Evolutionary conservation across 2,113 vertebrate species (phyloP).

Genomic region (Tyto alba): DNA sequence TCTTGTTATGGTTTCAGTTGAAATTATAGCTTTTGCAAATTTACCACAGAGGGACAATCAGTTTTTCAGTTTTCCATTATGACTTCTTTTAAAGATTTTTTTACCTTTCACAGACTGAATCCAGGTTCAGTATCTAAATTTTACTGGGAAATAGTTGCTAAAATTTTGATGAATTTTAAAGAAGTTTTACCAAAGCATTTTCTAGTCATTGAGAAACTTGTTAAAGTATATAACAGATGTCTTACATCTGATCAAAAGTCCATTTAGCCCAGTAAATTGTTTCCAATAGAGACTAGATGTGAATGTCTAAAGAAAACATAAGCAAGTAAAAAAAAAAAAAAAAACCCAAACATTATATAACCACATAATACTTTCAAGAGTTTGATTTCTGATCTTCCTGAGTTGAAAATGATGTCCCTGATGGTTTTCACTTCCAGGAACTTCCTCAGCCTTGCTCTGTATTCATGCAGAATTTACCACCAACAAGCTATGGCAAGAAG

Average conservation of each 20-base stretch:
- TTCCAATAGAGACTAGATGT: neutral
- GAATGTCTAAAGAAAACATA: neutral
- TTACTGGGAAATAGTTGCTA: neutral
- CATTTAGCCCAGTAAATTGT: neutral
- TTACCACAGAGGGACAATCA: neutral
- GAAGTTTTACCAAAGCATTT: neutral
- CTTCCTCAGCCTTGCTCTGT: neutral
- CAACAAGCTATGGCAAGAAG: neutral
- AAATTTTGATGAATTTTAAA: neutral
- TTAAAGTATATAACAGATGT: neutral
- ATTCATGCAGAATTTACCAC: neutral
- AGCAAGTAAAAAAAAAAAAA: neutral
- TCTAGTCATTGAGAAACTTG: neutral
- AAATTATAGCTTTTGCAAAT: neutral
- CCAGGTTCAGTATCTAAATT: neutral
- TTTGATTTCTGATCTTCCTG: neutral
- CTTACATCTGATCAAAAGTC: neutral
- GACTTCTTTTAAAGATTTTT: neutral
- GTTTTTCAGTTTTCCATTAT: neutral
- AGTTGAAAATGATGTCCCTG: neutral
- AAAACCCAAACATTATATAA: neutral
- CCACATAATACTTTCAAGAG: neutral
- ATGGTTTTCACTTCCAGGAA: neutral
- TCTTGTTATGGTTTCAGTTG: neutral
- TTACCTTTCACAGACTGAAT: neutral